Percentiles rank a stretch among this genome's conserved stretches.
These are phyloP conservation scores for Tromatobia lineatoria DNA, from an alignment of 2,888 invertebrate genomes.

Conservation along the genomic window DNA sequence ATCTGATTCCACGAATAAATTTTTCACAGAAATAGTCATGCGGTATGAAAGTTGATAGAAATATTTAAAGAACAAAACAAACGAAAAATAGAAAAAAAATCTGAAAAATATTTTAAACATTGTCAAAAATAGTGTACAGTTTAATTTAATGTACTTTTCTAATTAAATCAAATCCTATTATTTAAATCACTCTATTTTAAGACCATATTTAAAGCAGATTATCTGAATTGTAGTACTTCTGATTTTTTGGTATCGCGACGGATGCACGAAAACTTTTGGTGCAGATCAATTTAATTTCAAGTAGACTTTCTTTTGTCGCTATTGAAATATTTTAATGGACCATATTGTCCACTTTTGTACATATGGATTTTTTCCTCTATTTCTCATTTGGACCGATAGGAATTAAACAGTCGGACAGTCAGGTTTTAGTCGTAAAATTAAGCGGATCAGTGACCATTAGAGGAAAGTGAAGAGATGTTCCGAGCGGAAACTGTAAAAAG, in stretches of 20 bases:
- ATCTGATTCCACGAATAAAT: background rate
- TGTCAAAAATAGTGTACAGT: no score
- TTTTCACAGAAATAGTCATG: background rate
- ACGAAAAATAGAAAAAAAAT: background rate
- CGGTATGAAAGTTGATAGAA: background rate
- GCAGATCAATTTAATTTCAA: background rate
- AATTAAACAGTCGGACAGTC: slow-evolving; percentile 17
- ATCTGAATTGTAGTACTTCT: no score
- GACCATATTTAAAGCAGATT: no score
- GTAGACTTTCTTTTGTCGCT: background rate
- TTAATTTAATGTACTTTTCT: no score
- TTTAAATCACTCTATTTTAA: no score
- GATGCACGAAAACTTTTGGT: no score
- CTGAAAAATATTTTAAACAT: background rate
- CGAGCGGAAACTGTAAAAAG: slow-evolving; percentile 5
- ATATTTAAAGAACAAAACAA: background rate
- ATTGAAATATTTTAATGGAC: background rate
- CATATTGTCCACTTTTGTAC: background rate
- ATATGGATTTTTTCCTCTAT: background rate
- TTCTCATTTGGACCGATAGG: slow-evolving; percentile 14
- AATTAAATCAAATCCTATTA: no score
- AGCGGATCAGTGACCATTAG: slow-evolving; percentile 7
- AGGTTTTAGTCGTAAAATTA: slow-evolving; percentile 25
- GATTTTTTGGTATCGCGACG: no score
- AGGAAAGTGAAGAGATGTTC: slow-evolving; percentile 8